Percentiles rank a stretch among this genome's conserved stretches.
phyloP scores from a whole-genome alignment of 2,888 invertebrate genomes.

The Hypena proboscidalis region DNA sequence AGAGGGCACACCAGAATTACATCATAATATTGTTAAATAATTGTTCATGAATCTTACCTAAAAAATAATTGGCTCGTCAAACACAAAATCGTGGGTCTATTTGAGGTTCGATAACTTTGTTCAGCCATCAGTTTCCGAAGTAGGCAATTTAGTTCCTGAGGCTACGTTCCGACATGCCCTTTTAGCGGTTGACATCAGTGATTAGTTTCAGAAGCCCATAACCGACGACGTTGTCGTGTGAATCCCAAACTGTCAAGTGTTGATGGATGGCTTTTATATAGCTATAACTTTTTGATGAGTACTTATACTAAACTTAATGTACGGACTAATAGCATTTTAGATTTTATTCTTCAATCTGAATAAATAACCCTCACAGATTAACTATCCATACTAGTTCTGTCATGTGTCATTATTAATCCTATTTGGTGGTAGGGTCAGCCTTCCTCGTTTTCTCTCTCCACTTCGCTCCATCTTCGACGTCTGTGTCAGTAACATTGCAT shows the following conservation, averaged over 20 bases:
- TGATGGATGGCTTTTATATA: constrained; percentile 53
- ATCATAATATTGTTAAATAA: no score
- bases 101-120: constrained; percentile 17
- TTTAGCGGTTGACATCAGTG: constrained; percentile 49
- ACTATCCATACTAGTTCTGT: no score
- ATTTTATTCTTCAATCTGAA: no score
- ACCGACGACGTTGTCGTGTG: constrained; percentile 29
- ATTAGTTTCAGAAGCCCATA: constrained; percentile 52
- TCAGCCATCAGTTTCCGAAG: constrained; percentile 36
- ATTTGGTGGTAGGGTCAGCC: no score
- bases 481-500: no score
- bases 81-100: constrained; percentile 15
- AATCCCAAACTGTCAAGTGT: constrained; percentile 48
- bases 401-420: no score
- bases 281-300: constrained; percentile 17
- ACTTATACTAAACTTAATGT: no score
- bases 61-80: constrained; percentile 1
- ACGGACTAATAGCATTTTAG: no score
- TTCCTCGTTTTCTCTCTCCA: no score
- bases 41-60: neutral
- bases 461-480: no score
- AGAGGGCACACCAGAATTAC: no score
- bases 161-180: constrained; percentile 45
- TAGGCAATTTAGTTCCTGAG: constrained; percentile 47
- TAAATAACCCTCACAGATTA: no score